Evolutionary conservation across 2,888 invertebrate species (phyloP), one percentile per base, ranked within the genome.

Genomic region (Eristalis pertinax): DNA sequence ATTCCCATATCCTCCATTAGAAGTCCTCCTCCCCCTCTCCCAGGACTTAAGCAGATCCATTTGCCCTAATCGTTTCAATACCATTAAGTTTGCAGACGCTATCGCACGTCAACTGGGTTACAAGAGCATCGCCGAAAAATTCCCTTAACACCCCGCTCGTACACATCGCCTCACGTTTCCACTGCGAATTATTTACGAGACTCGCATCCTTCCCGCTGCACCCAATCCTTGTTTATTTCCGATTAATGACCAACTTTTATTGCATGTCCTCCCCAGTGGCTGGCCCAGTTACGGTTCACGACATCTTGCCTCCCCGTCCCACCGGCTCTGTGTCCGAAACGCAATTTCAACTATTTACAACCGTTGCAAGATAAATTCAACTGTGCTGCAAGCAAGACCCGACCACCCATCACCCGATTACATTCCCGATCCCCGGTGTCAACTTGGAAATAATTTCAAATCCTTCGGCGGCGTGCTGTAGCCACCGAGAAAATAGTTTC

Each of bases 281-380:
- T 19, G 50, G 19, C 19, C 50, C 50, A 19, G 50, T 50, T 50
- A 19, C 32, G 22, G 29, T 24, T 32, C 19, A 24, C 11, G 29
- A 50, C 50, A 19, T 29, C 56, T 62, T 43, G 64, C 58, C 13
- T 10, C 15, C 32, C 43, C 13, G 41, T 63, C 70, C 69, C 62
- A 64, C 19, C 50, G 81, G 77, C 68, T 74, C 63, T 43, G 64
- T 60, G 74, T 56, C 50, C 32, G 77, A 62, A 79, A 78, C 81
- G 29, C 64, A 85, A 77, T 77, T 74, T 56, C 65, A 86, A 86
- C 86, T 79, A 79, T 86, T 78, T 75, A 78, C 70, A 86, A 83
- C 63, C 56, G 70, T 63, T 75, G 78, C 68, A 67, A 67, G 67
- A 86, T 72, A 86, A 86, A 82, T 78, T 74, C 74, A 43, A 69